Evolutionary conservation across 1,140 invertebrate genomes (phyloP).

Genomic region (Brachionus asplanchnoidis): DNA sequence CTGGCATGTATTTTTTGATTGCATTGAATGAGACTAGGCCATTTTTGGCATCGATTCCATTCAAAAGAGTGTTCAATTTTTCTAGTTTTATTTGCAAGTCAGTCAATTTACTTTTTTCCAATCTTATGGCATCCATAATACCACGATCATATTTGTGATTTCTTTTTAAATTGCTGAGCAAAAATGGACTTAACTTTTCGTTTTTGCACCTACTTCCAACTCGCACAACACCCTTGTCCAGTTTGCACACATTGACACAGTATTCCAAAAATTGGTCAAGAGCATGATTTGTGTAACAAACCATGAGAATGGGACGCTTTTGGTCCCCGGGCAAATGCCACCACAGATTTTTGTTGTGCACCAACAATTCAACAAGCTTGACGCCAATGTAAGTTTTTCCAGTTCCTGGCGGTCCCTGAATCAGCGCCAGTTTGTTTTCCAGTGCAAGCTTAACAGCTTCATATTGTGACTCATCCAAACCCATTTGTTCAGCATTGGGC

Average conservation of each 20-base stretch:
- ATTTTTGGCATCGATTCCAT: not conserved
- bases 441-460: constrained; percentile 57
- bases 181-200: constrained; percentile 48
- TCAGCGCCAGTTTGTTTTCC: constrained; percentile 62
- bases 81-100: constrained; percentile 41
- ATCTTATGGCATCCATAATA: not conserved
- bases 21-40: not conserved
- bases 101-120: not conserved
- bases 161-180: constrained; percentile 39
- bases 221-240: constrained; percentile 61
- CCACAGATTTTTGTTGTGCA: constrained; percentile 50
- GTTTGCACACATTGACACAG: constrained; percentile 25
- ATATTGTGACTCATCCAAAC: constrained; percentile 57
- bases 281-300: constrained; percentile 81
- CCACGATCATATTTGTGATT: not conserved
- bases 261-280: constrained; percentile 81
- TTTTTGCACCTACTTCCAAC: constrained; percentile 69
- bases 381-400: constrained; percentile 55
- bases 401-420: constrained; percentile 63
- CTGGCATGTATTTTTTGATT: not conserved
- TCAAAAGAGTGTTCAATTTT: constrained; percentile 3
- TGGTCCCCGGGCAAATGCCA: not conserved
- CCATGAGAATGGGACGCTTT: constrained; percentile 65
- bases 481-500: constrained; percentile 46
- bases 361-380: constrained; percentile 52